These are phyloP conservation scores for Sander lucioperca DNA, from an alignment of 2,113 vertebrate genomes.

Conservation along the genomic window DNA sequence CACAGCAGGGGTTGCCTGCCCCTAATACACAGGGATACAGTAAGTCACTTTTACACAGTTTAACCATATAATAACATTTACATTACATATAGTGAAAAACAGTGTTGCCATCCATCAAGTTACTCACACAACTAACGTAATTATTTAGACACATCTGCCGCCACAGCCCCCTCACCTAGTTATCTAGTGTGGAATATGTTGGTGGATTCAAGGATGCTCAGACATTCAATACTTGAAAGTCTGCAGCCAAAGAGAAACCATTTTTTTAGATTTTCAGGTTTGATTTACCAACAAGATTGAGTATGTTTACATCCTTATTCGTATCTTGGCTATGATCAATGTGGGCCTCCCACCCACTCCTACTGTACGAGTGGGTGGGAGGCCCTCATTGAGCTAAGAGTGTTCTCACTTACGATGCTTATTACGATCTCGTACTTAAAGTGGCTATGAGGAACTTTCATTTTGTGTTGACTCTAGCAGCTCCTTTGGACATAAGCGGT, in stretches of 20 bases:
- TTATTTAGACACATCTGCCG: background rate
- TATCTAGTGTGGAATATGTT: too few species aligned
- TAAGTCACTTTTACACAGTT: background rate
- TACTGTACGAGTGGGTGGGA: background rate
- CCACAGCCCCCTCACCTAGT: background rate
- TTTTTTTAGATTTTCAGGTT: too few species aligned
- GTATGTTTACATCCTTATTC: background rate
- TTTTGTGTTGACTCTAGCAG: too few species aligned
- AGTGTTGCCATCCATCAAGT: background rate
- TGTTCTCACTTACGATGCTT: background rate
- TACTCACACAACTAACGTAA: background rate
- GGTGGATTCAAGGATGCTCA: background rate
- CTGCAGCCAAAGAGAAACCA: background rate
- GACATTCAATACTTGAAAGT: background rate
- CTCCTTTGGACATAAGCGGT: too few species aligned
- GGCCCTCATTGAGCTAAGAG: background rate
- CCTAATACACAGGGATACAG: too few species aligned
- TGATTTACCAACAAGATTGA: too few species aligned
- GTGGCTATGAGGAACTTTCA: too few species aligned
- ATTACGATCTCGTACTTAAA: background rate
- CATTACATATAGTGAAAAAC: background rate
- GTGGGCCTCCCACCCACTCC: too few species aligned
- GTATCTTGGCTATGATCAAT: background rate
- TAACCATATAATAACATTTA: background rate
- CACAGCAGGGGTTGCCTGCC: background rate